These are phyloP conservation scores for Vulpes ferrilata DNA, from an alignment of 2,113 vertebrate species.

Conservation along the genomic window DNA sequence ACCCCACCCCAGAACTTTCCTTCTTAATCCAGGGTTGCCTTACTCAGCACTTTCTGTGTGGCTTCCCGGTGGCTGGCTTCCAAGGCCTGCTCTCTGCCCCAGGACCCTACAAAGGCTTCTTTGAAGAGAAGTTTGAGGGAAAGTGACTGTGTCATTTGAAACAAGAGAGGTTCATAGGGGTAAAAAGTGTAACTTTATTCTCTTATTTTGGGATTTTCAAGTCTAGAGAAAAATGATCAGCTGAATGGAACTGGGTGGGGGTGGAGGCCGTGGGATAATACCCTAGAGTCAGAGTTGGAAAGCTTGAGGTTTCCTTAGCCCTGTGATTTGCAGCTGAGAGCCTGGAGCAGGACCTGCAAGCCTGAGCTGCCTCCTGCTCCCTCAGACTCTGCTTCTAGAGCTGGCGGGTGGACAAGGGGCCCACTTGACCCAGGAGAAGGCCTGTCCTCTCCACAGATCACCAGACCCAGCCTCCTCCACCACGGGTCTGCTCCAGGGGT, in stretches of 20 bases:
- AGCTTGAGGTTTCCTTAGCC: background rate
- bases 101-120: constrained; percentile 72
- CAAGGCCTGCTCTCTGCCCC: constrained; percentile 59
- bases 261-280: background rate
- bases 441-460: background rate
- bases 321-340: background rate
- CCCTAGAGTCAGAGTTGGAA: background rate
- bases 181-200: constrained; percentile 57
- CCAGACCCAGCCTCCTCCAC: background rate
- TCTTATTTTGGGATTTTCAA: constrained; percentile 64
- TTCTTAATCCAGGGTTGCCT: background rate
- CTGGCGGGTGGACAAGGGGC: background rate
- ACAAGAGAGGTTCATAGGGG: constrained; percentile 53
- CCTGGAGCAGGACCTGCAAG: background rate
- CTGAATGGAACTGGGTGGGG: background rate
- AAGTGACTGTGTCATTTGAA: constrained; percentile 73
- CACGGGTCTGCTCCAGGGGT: fast-evolving
- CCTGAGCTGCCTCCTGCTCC: background rate
- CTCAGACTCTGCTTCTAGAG: background rate
- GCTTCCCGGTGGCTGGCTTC: constrained; percentile 62
- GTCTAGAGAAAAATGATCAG: constrained; percentile 11
- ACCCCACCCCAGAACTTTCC: fast-evolving
- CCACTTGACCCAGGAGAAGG: background rate
- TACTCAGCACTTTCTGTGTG: constrained; percentile 51
- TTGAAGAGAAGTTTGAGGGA: constrained; percentile 71